phyloP scores from a whole-genome alignment of 2,113 vertebrate species.

The Podilymbus podiceps region DNA sequence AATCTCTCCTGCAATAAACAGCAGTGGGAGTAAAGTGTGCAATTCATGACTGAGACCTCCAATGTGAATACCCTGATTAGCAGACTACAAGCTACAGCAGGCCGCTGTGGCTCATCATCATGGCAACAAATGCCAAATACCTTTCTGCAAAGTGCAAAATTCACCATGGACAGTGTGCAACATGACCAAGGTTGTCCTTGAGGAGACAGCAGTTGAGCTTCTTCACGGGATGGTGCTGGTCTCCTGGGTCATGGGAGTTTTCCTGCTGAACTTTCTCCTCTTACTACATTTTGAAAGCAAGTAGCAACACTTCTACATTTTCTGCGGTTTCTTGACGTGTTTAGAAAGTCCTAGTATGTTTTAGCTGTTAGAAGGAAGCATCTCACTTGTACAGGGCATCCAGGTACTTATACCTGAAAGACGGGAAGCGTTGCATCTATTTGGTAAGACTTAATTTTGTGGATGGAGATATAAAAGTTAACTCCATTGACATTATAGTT shows the following conservation, averaged over 20 bases:
- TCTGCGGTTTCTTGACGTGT: background rate
- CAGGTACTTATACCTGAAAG: background rate
- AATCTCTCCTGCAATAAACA: background rate
- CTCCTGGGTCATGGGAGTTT: background rate
- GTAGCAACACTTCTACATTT: background rate
- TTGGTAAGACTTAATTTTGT: background rate
- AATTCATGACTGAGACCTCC: background rate
- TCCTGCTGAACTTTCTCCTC: background rate
- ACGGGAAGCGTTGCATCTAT: background rate
- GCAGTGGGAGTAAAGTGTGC: background rate
- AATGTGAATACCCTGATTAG: background rate
- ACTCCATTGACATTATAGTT: background rate
- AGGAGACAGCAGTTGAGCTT: background rate
- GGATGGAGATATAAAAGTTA: background rate
- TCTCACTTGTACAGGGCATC: background rate
- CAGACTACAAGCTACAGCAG: background rate
- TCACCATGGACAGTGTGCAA: background rate
- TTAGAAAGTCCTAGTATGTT: background rate
- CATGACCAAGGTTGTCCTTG: background rate
- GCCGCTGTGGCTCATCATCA: background rate
- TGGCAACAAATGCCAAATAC: fast-evolving
- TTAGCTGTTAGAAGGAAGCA: background rate
- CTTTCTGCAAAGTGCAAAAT: background rate
- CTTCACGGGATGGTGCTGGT: background rate
- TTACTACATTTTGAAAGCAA: background rate